phyloP scores from a whole-genome alignment of 2,888 invertebrate genomes.

The Lasioglossum marginatum region DNA sequence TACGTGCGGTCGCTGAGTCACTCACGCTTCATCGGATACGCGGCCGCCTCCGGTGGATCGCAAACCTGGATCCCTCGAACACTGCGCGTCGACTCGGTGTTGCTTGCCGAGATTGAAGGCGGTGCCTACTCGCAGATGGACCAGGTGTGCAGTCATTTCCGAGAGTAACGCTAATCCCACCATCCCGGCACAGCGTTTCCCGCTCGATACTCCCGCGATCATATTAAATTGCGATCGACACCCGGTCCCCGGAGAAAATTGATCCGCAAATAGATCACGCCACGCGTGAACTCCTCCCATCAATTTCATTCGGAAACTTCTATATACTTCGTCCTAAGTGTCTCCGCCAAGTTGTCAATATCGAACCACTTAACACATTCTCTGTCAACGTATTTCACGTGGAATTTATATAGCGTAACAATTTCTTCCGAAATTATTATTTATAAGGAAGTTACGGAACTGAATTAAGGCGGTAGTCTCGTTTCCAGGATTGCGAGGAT shows the following conservation, averaged over 20 bases:
- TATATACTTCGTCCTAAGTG: neutral
- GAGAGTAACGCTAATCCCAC: neutral
- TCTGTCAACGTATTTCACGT: neutral
- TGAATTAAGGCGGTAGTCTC: too few species aligned
- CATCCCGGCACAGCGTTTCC: neutral
- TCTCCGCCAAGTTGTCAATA: neutral
- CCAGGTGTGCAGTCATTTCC: conserved; percentile 9
- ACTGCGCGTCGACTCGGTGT: neutral
- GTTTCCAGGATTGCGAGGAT: too few species aligned
- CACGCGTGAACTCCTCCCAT: neutral
- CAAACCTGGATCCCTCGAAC: conserved; percentile 8
- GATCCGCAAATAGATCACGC: neutral
- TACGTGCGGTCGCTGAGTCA: conserved; percentile 17
- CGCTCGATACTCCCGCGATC: neutral
- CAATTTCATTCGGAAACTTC: neutral
- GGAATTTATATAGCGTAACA: too few species aligned
- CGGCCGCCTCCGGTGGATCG: conserved; percentile 14
- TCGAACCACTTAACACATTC: neutral
- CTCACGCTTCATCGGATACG: conserved; percentile 30
- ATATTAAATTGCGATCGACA: neutral
- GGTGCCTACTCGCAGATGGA: neutral
- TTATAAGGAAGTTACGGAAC: too few species aligned
- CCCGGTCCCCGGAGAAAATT: neutral
- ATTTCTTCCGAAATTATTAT: too few species aligned
- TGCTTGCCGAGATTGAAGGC: conserved; percentile 2